Conservation (phyloP, 1,140 invertebrate genomes). For the Drosophila seguyi region DNA sequence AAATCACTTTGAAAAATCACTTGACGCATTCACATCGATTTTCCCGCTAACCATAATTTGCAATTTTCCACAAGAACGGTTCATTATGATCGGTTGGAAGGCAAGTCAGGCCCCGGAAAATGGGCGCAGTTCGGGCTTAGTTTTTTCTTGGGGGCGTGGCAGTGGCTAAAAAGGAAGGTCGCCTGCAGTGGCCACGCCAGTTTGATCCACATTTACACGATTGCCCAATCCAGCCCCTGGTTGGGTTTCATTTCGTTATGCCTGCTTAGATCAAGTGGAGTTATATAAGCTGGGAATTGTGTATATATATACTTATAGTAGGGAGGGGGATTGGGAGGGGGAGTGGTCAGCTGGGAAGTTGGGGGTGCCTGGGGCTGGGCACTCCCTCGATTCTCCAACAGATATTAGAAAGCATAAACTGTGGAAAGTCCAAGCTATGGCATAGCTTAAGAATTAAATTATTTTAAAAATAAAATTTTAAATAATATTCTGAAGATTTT, state of each 20-base stretch:
- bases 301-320: background rate
- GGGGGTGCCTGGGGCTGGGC: background rate
- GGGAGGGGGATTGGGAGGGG: background rate
- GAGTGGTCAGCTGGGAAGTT: background rate
- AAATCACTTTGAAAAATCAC: constrained; percentile 42
- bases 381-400: background rate
- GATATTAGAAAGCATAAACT: background rate
- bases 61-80: constrained; percentile 46
- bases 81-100: constrained; percentile 37
- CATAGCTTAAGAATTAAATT: background rate
- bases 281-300: background rate
- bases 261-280: constrained; percentile 30
- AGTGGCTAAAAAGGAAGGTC: constrained; percentile 30
- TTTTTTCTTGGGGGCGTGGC: constrained; percentile 20
- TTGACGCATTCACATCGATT: constrained; percentile 51
- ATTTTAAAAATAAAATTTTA: background rate
- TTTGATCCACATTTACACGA: constrained; percentile 37
- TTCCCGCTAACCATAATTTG: constrained; percentile 47
- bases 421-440: background rate
- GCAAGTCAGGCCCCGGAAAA: constrained; percentile 2
- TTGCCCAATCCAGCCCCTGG: constrained; percentile 30
- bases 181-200: constrained; percentile 21
- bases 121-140: constrained; percentile 32
- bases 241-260: constrained; percentile 2
- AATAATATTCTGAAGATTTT: background rate